phyloP scores from a whole-genome alignment of 2,113 vertebrate species.

The Lepisosteus oculatus region DNA sequence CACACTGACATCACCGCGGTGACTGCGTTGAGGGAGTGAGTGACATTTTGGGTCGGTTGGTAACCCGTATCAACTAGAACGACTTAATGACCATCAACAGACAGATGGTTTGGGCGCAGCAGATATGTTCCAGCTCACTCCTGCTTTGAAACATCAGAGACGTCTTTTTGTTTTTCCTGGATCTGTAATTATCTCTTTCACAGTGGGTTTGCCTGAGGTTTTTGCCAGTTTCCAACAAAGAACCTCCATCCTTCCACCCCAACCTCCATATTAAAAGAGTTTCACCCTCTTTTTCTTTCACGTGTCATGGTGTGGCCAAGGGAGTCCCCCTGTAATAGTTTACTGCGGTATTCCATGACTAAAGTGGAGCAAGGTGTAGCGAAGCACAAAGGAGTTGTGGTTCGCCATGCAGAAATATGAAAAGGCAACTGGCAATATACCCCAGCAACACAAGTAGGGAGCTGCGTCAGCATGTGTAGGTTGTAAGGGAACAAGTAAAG shows the following conservation, averaged over 20 bases:
- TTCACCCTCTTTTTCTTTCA: neutral
- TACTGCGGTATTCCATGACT: too few species aligned
- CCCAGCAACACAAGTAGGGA: too few species aligned
- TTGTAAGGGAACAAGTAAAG: too few species aligned
- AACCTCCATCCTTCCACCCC: conserved; percentile 29
- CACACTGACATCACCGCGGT: conserved; percentile 47
- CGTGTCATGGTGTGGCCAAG: too few species aligned
- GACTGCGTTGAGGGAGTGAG: conserved; percentile 18
- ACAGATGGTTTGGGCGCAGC: conserved; percentile 33
- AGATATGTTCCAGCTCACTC: conserved; percentile 31
- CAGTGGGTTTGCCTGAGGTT: conserved; percentile 49
- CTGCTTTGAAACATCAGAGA: conserved; percentile 39
- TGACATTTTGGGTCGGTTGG: conserved; percentile 20
- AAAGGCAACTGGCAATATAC: too few species aligned
- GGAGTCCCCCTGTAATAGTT: too few species aligned
- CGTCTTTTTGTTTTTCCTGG: conserved; percentile 13
- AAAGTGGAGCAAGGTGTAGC: too few species aligned
- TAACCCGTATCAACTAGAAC: conserved; percentile 9
- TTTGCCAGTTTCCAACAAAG: conserved; percentile 59
- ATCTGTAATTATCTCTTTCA: conserved; percentile 53
- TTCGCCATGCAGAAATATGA: too few species aligned
- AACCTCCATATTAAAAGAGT: neutral
- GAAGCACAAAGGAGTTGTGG: too few species aligned
- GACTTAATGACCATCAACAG: conserved; percentile 21
- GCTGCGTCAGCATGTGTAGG: too few species aligned